Evolutionary conservation across 2,797 vertebrate genomes (phyloP), one percentile per base, ranked within the genome.

Genomic region (Spinibarbus caldwelli): DNA sequence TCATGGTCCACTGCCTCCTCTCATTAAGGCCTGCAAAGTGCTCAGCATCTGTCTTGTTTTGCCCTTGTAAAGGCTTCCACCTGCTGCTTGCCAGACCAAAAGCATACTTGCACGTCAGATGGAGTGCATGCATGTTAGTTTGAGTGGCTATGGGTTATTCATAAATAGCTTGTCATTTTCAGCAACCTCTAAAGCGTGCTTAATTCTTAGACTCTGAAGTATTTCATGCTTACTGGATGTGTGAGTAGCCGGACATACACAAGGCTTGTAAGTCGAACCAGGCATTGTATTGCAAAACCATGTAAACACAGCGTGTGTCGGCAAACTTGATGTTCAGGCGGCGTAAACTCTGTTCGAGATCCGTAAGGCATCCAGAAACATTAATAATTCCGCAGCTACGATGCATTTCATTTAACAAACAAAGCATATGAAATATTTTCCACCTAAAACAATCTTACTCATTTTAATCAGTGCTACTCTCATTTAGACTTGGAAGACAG

Each of bases 121-220:
- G 76, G 36, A 84, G 78, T 43, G 36, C 47, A 66, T 79, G 45
- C 68, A 84, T 67, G 62, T 67, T 79, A 68, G 76, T 67, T 79
- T 62, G 77, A 80, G 86, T 80, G 54, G 82, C 67, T 68, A 70
- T 84, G 86, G 77, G 78, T 87, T 80, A 87, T 87, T 80, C 86
- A 87, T 84, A 79, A 57, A 87, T 29, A 57, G 70, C 86, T 36
- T 80, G 86, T 84, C 78, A 43, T 77, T 79, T 83, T 73, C 77
- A 57, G 29, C 12, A 2, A 36, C 41, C 38, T 83, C 41, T 59
- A 82, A 86, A 59, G 85, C 31, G 19, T 45, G 38, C 49, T 54
- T 75, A 64, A 79, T 36, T 78, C 36, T 64, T 64, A 70, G 43
- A 82, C 64, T 68, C 64, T 62, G 11, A 36, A 26, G 54, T 47